Base-by-base conservation (phyloP, 2,797 vertebrate species). In the Eutrigla gurnardus region DNA sequence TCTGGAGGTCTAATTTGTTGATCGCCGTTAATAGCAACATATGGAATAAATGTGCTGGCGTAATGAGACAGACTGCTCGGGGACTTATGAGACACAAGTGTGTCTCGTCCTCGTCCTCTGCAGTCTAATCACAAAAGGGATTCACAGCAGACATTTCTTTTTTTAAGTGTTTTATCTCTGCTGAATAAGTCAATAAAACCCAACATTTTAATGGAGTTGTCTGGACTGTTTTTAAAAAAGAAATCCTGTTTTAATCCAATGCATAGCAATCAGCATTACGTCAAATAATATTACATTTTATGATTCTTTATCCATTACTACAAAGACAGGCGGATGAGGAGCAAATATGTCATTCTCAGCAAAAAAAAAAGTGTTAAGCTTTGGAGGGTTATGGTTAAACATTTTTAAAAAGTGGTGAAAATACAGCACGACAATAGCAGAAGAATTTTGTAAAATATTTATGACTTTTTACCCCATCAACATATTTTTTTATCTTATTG, bases 181-280 rank as follows among this genome's bases (percentile, higher is more conserved):
- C 55, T 39, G 42, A 46, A 14, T 11, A 37, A 70, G 6, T 65
- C 79, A 45, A 60, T 54, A 25, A 35, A 70, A 33, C 10, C 39
- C 43, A 25, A 61, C 13, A 49, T 40, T 58, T 58, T 39, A 57
- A 15, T 9, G 13, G 13, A 68, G 11, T 14, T 1, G 9, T 32
- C 43, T 40, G 10, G 8, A 8, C 7, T 43, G 6, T n/a, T 18
- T 25, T 4, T 14, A 35, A 58, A 55, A 55, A 17, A 4, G 4
- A 6, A 59, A 11, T 3, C 4, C 0, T 7, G 52, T 52, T 55
- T 18, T 40, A 54, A 40, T 9, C 36, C 35, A 55, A 9, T 4
- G 3, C 25, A 62, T 49, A 40, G 25, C 11, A 46, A 14, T 61
- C 14, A 53, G 37, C 61, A 32, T 45, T 54, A 33, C 45, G 50